phyloP scores from a whole-genome alignment of 2,888 invertebrate genomes.

The Cetonia aurata region DNA sequence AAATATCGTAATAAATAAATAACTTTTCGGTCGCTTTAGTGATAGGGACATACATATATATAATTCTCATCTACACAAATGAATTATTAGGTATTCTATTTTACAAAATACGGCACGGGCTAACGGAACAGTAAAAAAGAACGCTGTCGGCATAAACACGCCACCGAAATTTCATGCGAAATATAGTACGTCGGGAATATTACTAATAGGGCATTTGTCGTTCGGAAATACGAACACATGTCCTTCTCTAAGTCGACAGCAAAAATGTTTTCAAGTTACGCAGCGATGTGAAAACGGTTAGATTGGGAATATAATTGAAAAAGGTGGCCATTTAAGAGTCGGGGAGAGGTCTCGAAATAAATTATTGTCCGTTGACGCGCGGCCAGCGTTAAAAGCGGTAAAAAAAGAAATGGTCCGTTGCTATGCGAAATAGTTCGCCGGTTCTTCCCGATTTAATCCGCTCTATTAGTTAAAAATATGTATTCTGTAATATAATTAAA shows the following conservation, averaged over 20 bases:
- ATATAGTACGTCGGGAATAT: constrained; percentile 49
- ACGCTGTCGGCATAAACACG: neutral
- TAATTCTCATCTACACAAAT: no score
- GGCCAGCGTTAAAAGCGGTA: constrained; percentile 30
- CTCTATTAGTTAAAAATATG: no score
- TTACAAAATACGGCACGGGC: no score
- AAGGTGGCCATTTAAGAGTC: constrained; percentile 62
- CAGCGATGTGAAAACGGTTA: constrained; percentile 63
- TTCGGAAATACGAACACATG: constrained; percentile 57
- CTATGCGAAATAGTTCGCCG: neutral
- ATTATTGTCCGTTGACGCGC: constrained; percentile 63
- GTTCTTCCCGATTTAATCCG: neutral
- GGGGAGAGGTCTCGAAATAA: constrained; percentile 61
- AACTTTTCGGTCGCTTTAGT: no score
- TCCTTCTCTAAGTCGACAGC: constrained; percentile 57
- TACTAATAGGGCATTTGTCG: constrained; percentile 52
- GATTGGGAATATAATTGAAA: constrained; percentile 67
- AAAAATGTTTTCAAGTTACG: constrained; percentile 62
- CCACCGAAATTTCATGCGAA: constrained; percentile 47
- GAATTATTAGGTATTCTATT: no score
- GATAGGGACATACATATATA: no score
- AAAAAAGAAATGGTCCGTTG: constrained; percentile 15
- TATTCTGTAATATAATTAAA: no score
- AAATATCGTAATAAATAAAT: no score
- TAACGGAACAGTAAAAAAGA: no score